These are phyloP conservation scores for Rhamphomyia laevipes DNA, from an alignment of 2,888 invertebrate species.

Conservation along the genomic window DNA sequence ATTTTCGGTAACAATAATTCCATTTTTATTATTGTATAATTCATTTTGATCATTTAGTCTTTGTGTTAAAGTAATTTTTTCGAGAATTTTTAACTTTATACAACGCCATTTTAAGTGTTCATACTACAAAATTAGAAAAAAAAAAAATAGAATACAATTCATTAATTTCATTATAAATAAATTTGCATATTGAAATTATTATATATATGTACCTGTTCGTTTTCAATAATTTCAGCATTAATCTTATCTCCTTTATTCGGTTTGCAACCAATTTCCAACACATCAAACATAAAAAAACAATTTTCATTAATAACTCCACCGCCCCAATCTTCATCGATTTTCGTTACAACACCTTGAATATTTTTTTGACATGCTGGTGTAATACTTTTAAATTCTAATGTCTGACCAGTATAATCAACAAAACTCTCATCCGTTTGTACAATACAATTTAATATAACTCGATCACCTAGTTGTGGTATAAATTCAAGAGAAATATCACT, in stretches of 20 bases:
- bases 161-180: too few species aligned
- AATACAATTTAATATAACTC: constrained; percentile 50
- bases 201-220: constrained; percentile 39
- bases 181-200: too few species aligned
- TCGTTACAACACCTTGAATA: constrained; percentile 34
- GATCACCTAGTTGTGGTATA: constrained; percentile 58
- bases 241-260: constrained; percentile 52
- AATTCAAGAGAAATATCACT: constrained; percentile 44
- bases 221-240: constrained; percentile 58
- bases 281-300: constrained; percentile 47
- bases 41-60: background rate
- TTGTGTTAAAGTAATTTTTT: constrained; percentile 9
- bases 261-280: constrained; percentile 42
- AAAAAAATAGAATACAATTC: background rate
- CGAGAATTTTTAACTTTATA: constrained; percentile 19
- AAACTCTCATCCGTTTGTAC: constrained; percentile 48
- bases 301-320: constrained; percentile 46
- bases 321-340: constrained; percentile 40
- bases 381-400: constrained; percentile 49
- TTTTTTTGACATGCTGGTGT: constrained; percentile 47
- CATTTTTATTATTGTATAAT: constrained; percentile 36
- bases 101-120: constrained; percentile 31
- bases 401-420: constrained; percentile 40
- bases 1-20: constrained; percentile 43
- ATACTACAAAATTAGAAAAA: constrained; percentile 21